A percentile compares a stretch with the other conserved stretches of the same genome.
These are phyloP conservation scores for Agapornis canus DNA, from an alignment of 2,797 vertebrate species.

Conservation along the genomic window DNA sequence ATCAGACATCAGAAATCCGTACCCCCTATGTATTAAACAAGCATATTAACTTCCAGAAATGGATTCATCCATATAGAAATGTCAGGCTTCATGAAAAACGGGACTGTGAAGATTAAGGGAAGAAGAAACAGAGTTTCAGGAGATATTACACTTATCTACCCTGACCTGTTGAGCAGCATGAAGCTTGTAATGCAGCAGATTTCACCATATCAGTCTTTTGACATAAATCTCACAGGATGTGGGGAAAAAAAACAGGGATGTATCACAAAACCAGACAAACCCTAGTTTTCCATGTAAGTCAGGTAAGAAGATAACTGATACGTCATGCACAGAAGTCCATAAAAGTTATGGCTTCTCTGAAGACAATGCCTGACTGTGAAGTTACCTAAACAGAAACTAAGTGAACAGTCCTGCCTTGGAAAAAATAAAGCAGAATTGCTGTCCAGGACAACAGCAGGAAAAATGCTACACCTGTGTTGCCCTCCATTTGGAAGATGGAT, in stretches of 20 bases:
- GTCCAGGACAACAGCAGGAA: neutral
- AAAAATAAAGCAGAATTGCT: neutral
- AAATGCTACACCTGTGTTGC: fast-evolving
- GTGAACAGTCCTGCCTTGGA: neutral
- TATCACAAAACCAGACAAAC: neutral
- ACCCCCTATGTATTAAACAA: neutral
- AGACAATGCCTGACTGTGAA: neutral
- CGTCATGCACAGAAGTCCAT: neutral
- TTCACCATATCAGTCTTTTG: neutral
- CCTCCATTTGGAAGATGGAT: neutral
- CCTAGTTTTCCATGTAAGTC: neutral
- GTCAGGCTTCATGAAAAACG: neutral
- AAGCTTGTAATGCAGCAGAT: neutral
- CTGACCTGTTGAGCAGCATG: neutral
- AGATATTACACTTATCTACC: neutral
- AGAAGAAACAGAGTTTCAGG: neutral
- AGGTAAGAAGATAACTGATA: neutral
- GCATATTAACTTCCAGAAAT: fast-evolving
- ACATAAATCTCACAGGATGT: neutral
- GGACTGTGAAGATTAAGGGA: neutral
- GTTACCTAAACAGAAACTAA: neutral
- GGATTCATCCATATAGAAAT: neutral
- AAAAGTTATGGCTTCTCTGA: neutral
- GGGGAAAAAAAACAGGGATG: neutral
- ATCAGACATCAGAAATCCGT: neutral